These are phyloP conservation scores for Dastarcus helophoroides DNA, from an alignment of 2,888 invertebrate genomes.

Conservation along the genomic window DNA sequence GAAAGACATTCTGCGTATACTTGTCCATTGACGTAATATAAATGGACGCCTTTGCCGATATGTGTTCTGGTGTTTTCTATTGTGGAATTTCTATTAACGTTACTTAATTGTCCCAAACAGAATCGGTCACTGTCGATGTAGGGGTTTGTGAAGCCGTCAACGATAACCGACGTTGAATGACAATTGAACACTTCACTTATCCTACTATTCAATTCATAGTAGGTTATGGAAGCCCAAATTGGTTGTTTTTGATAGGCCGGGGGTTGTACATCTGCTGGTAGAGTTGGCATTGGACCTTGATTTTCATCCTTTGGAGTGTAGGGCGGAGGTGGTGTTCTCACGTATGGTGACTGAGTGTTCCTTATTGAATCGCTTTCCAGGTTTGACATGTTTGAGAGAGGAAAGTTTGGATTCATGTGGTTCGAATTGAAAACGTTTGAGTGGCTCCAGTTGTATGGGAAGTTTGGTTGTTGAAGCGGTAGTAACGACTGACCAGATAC, in stretches of 20 bases:
- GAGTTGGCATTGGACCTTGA: constrained; percentile 23
- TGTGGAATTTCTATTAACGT: constrained; percentile 96
- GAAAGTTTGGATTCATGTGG: constrained; percentile 45
- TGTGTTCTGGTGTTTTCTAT: constrained; percentile 97
- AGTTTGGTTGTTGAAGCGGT: constrained; percentile 82
- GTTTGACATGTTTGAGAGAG: constrained; percentile 51
- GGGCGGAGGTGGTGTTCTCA: constrained; percentile 85
- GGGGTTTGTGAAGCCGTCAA: constrained; percentile 98
- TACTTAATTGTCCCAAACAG: constrained; percentile 93
- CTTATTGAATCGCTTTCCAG: constrained; percentile 47
- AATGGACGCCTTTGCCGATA: constrained; percentile 75
- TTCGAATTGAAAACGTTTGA: constrained; percentile 65
- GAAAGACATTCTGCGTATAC: constrained; percentile 96
- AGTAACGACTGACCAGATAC: constrained; percentile 82
- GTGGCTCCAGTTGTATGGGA: constrained; percentile 91
- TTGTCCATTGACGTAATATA: constrained; percentile 86
- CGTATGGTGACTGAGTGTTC: constrained; percentile 60
- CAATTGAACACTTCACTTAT: constrained; percentile 96
- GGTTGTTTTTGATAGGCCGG: constrained; percentile 87
- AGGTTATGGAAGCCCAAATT: constrained; percentile 97
- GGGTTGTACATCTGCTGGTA: constrained; percentile 67
- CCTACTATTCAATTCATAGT: constrained; percentile 94
- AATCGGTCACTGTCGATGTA: constrained; percentile 93
- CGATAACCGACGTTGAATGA: constrained; percentile 82
- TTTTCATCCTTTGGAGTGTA: constrained; percentile 82